Percentiles rank a stretch among this genome's conserved stretches.
Evolutionary conservation across 2,113 vertebrate species (phyloP).

Genomic region (Anoura caudifer): DNA sequence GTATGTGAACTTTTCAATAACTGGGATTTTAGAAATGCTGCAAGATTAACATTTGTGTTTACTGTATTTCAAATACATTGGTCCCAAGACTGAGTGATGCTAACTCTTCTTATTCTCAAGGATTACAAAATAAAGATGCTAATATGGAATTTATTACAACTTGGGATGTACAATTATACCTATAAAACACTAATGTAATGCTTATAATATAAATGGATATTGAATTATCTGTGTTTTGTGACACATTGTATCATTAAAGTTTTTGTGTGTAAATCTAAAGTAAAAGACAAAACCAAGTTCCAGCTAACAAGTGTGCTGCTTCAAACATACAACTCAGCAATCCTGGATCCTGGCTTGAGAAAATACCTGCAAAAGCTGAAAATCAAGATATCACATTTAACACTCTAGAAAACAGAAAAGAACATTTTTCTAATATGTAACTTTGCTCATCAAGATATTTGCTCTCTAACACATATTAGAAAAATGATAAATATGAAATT

Average conservation of each 20-base stretch:
- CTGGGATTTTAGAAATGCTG: conserved; percentile 33
- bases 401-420: neutral
- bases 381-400: neutral
- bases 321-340: neutral
- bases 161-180: neutral
- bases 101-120: conserved; percentile 22
- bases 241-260: neutral
- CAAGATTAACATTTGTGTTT: conserved; percentile 31
- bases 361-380: neutral
- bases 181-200: conserved; percentile 47
- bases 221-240: conserved; percentile 27
- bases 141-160: neutral
- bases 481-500: neutral
- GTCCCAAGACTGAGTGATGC: neutral
- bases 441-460: too few species aligned
- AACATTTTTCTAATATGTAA: too few species aligned
- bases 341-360: neutral
- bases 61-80: neutral
- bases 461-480: neutral
- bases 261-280: neutral
- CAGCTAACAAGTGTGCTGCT: conserved; percentile 38
- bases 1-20: conserved; percentile 1
- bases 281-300: conserved; percentile 40
- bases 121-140: conserved; percentile 32
- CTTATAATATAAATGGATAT: conserved; percentile 44